Percentiles rank a stretch among this genome's conserved stretches.
phyloP scores from a whole-genome alignment of 2,888 invertebrate species.

The Chalcosyrphus nemorum region DNA sequence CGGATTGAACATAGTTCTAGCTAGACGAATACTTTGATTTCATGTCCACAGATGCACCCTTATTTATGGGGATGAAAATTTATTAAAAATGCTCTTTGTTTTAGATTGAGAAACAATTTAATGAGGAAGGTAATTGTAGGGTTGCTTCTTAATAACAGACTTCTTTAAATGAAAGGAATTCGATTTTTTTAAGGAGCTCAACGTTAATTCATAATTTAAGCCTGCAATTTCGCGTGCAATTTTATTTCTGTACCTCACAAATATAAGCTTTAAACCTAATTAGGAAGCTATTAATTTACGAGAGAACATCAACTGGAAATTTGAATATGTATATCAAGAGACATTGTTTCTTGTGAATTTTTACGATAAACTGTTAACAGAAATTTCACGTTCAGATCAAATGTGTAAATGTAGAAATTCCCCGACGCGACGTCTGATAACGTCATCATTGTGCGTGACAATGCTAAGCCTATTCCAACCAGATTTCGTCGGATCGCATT shows the following conservation, averaged over 20 bases:
- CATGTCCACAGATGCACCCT: not conserved
- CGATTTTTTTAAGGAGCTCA: too few species aligned
- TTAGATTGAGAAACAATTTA: not conserved
- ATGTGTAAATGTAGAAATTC: not conserved
- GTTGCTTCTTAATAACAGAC: conserved; percentile 38
- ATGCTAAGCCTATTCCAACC: too few species aligned
- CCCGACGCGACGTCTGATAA: not conserved
- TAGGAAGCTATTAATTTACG: not conserved
- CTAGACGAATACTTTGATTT: not conserved
- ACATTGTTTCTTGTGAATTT: not conserved
- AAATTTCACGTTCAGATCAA: not conserved
- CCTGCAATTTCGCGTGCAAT: not conserved
- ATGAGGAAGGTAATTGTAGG: conserved; percentile 39
- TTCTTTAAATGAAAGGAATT: not conserved
- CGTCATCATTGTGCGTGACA: not conserved
- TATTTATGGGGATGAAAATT: conserved; percentile 32
- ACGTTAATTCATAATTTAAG: too few species aligned
- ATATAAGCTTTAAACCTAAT: not conserved
- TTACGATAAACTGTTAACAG: not conserved
- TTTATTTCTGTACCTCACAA: not conserved
- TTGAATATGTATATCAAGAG: not conserved
- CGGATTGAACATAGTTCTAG: conserved; percentile 76
- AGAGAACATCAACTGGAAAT: not conserved
- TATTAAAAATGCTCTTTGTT: conserved; percentile 59
- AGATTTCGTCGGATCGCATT: too few species aligned